Evolutionary conservation across 2,113 vertebrate species (phyloP), one percentile per base, ranked within the genome.

Genomic region (Rissa tridactyla): DNA sequence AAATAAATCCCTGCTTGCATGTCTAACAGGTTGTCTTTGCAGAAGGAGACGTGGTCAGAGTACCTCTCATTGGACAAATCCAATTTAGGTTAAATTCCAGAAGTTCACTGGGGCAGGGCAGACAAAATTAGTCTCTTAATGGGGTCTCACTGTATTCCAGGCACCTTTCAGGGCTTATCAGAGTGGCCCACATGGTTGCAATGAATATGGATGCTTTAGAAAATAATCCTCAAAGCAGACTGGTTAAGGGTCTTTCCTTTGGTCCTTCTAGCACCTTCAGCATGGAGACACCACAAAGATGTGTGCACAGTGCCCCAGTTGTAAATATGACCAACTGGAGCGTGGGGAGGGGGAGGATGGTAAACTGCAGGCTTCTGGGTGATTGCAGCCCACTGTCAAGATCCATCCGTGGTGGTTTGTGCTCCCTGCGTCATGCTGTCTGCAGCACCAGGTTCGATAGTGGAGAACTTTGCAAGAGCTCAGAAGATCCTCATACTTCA

Each of bases 261-360:
- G 57, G 36, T 71, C 62, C 82, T 64, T 25, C 46, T 15, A 66
- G 44, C 29, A 55, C 18, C 44, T 47, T 29, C 72, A 81, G 64
- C 51, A 44, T 0, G 0, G 44, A 80, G 30, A 77, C 46, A 21
- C 12, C 12, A 54, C 18, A 27, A 13, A 16, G 71, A 12, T 1
- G 19, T 12, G 62, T 21, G 58, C 32, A 4, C 18, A 34, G 44
- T 4, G 44, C 20, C 47, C 40, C 15, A 10, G 5, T 0, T 40
- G 66, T 30, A 76, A 64, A 4, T 40, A 20, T 6, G 22, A 27
- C 17, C 21, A 34, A 8, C 36, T 23, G 36, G 42, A 21, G 65
- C 14, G 19, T 13, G 62, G 80, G 44, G 34, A 64, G 30, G 17
- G 57, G 27, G 7, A 57, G 38, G 60, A n/a, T 0, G 58, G 36